A percentile compares a stretch with the other conserved stretches of the same genome.
phyloP scores from a whole-genome alignment of 2,113 vertebrate genomes.

The Myodes glareolus region DNA sequence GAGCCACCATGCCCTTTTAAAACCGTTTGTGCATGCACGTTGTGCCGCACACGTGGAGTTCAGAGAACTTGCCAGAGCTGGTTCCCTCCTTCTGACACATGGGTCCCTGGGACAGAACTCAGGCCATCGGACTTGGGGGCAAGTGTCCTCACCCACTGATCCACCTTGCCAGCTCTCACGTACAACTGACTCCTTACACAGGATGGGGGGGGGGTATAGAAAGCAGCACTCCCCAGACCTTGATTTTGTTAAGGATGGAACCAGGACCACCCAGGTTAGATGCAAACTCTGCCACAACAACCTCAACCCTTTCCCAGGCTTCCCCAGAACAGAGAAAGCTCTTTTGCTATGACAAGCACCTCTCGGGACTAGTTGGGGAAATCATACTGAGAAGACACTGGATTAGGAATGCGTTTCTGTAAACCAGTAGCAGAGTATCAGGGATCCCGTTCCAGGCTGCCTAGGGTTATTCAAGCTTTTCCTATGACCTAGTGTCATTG shows the following conservation, averaged over 20 bases:
- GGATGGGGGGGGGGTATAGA: accelerated
- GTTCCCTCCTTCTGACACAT: not conserved
- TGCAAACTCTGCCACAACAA: not conserved
- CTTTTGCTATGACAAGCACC: not conserved
- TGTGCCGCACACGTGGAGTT: too few species aligned
- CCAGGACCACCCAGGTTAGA: not conserved
- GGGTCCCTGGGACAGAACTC: not conserved
- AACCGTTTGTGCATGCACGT: not conserved
- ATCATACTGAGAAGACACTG: not conserved
- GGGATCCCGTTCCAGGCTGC: not conserved
- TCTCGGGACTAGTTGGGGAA: not conserved
- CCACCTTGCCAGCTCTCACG: not conserved
- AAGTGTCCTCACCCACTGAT: not conserved
- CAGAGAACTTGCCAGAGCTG: not conserved
- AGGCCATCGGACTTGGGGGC: not conserved
- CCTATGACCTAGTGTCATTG: not conserved
- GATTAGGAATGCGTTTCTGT: not conserved
- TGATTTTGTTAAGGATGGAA: not conserved
- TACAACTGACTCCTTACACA: not conserved
- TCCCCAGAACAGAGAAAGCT: not conserved
- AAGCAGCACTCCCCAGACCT: not conserved
- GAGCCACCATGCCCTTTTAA: not conserved
- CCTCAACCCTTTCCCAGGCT: not conserved
- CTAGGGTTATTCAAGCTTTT: not conserved
- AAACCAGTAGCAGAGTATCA: not conserved